Evolutionary conservation across 2,113 vertebrate species (phyloP), one percentile per base, ranked within the genome.

Genomic region (Synchiropus splendidus): DNA sequence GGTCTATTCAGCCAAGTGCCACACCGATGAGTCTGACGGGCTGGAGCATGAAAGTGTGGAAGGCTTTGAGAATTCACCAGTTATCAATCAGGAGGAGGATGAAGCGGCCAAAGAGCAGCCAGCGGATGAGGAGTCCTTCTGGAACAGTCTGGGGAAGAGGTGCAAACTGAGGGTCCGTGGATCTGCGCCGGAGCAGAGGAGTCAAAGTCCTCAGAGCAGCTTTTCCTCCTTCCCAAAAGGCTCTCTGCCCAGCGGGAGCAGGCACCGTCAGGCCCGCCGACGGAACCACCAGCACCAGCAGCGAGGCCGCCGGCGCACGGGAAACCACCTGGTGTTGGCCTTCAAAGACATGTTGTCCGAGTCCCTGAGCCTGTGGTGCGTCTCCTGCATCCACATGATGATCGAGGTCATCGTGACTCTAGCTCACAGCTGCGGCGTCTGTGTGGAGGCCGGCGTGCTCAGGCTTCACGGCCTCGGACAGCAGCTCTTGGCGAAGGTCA

Each of bases 381-480:
- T 90, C 40, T 85, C 87, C 39, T 89, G 86, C 44, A 61, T 92
- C 45, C 85, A 81, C 67, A 83, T 89, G 77, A 67, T 94, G 60
- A 89, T 91, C 16, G 83, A 90, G 58, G 81, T 91, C 42, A 86
- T 94, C 18, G 84, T 87, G 37, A 82, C 87, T 14, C 79, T 90
- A 47, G 83, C 85, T 41, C 85, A 85, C 45, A 80, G 76, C 30
- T 86, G 85, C 36, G 83, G 89, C 31, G 70, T 91, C 6, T 78
- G 70, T 0, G 84, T 90, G 18, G 91, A 90, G 72, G 73, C 71
- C 0, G 81, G 82, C 13, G 85, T 77, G 4, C 38, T 84, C 38
- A 79, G 86, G 44, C 68, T 91, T 15, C 89, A 87, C 49, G 80
- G 74, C 48, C 78, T 85, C 18, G 83, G 86, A 37, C 80, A 69